Percentiles rank a stretch among this genome's conserved stretches.
phyloP scores from a whole-genome alignment of 2,888 invertebrate species.

The Entomobrya proxima region DNA sequence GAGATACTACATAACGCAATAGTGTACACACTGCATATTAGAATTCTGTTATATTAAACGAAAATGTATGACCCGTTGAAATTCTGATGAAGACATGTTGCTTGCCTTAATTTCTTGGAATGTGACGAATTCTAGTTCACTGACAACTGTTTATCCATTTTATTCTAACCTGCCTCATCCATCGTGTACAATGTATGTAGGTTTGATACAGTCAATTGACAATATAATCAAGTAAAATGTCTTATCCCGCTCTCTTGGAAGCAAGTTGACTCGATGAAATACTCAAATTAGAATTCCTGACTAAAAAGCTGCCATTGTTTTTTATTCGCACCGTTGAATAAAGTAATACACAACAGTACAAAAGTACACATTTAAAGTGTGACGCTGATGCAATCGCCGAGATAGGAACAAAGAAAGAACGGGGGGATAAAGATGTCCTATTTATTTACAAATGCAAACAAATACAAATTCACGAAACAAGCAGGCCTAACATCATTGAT shows the following conservation, averaged over 20 bases:
- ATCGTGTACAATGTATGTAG: too few relatives aligned
- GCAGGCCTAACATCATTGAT: not conserved
- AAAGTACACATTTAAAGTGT: not conserved
- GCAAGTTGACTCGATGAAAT: not conserved
- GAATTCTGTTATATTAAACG: too few relatives aligned
- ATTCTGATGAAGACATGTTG: not conserved
- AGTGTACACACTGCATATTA: not conserved
- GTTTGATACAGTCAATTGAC: constrained; percentile 10
- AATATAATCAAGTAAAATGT: not conserved
- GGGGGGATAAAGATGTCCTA: too few relatives aligned
- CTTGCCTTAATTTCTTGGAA: not conserved
- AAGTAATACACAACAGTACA: not conserved
- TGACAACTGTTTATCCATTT: not conserved
- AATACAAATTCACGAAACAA: not conserved
- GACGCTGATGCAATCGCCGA: too few relatives aligned
- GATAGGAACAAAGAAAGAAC: too few relatives aligned
- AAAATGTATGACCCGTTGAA: constrained; percentile 6
- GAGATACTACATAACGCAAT: not conserved
- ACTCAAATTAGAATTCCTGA: not conserved
- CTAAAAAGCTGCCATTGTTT: not conserved
- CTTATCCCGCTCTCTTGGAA: not conserved
- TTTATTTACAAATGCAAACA: too few relatives aligned
- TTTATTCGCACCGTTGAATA: not conserved
- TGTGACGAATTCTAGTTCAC: not conserved
- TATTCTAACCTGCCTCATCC: not conserved